Evolutionary conservation across 2,113 vertebrate genomes (phyloP).

Genomic region (Ctenomys sociabilis): DNA sequence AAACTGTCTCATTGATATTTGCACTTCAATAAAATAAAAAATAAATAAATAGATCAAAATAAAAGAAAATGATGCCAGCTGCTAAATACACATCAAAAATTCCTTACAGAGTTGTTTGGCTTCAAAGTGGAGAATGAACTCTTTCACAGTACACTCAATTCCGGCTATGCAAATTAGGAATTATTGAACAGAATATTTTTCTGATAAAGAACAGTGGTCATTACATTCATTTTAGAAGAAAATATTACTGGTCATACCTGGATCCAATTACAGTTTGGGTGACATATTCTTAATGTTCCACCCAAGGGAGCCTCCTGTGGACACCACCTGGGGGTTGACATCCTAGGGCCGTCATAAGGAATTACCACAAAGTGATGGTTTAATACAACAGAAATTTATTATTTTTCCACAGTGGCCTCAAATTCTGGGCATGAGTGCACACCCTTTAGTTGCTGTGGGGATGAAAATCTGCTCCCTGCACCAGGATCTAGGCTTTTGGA

Average conservation of each 20-base stretch:
- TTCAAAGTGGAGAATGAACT: neutral
- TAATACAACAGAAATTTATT: neutral
- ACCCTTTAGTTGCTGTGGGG: neutral
- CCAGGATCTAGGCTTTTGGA: neutral
- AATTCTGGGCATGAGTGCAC: neutral
- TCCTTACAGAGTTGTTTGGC: neutral
- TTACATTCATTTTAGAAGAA: neutral
- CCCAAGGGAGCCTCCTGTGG: neutral
- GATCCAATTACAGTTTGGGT: neutral
- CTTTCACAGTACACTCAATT: neutral
- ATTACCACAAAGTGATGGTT: neutral
- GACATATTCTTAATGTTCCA: neutral
- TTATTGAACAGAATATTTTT: neutral
- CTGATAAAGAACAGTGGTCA: neutral
- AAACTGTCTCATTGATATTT: no score
- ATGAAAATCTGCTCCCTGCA: neutral
- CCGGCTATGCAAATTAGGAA: neutral
- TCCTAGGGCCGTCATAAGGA: neutral
- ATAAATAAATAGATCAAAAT: no score
- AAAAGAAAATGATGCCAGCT: neutral
- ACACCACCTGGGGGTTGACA: neutral
- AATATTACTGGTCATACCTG: neutral
- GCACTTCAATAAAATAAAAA: no score
- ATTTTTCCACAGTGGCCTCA: neutral
- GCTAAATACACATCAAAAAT: neutral